phyloP scores from a whole-genome alignment of 2,888 invertebrate genomes.

The Nymphalis urticae region DNA sequence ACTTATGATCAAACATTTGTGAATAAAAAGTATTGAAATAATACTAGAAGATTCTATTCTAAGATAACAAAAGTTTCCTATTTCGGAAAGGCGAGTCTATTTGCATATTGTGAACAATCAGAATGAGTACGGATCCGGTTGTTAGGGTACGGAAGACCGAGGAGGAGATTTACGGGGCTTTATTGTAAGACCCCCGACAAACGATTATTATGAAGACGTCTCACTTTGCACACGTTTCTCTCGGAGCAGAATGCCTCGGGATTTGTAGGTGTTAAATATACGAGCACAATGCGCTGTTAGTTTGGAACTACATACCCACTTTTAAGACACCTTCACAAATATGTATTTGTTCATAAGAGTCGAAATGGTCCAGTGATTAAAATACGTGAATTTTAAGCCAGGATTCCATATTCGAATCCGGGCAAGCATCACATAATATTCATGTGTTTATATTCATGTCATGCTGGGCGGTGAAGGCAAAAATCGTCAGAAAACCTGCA shows the following conservation, averaged over 20 bases:
- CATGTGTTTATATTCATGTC: too few species aligned
- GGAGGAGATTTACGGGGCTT: constrained; percentile 46
- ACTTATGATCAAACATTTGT: neutral
- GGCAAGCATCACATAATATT: too few species aligned
- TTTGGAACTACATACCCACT: neutral
- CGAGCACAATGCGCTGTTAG: neutral
- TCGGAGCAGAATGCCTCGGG: constrained; percentile 1
- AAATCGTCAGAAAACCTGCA: too few species aligned
- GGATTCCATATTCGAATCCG: too few species aligned
- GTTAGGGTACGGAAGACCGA: constrained; percentile 42
- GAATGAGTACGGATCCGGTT: constrained; percentile 46
- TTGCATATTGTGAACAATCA: constrained; percentile 49
- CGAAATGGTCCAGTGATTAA: too few species aligned
- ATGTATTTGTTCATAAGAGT: too few species aligned
- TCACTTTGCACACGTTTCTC: constrained; percentile 51
- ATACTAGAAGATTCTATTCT: constrained; percentile 26
- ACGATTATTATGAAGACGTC: constrained; percentile 60
- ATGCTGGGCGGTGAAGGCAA: too few species aligned
- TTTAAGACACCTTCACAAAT: neutral
- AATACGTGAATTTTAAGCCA: too few species aligned
- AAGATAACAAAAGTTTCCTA: constrained; percentile 32
- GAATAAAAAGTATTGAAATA: constrained; percentile 6
- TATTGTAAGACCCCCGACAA: constrained; percentile 60
- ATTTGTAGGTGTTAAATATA: constrained; percentile 9
- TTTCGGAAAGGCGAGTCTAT: constrained; percentile 35